Evolutionary conservation across 2,888 invertebrate species (phyloP).

Genomic region (Pelosia muscerda): DNA sequence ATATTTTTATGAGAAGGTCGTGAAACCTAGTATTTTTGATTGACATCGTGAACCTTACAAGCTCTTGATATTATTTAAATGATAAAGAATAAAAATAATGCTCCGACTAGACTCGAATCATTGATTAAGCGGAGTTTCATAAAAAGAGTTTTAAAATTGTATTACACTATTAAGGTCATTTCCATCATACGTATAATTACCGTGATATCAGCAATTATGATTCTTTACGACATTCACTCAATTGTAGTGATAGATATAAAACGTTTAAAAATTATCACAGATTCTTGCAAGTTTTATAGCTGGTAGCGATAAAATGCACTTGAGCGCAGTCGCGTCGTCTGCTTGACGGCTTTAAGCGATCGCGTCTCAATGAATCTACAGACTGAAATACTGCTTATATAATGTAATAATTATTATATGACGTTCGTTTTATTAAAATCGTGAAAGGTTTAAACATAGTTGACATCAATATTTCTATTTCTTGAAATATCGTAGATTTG

Average conservation of each 20-base stretch:
- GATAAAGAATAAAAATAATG: too few relatives aligned
- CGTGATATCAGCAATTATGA: neutral
- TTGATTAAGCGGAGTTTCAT: too few relatives aligned
- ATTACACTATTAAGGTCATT: too few relatives aligned
- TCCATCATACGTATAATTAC: neutral
- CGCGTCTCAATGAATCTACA: slow-evolving; percentile 23
- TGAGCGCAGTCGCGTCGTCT: slow-evolving; percentile 30
- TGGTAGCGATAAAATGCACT: slow-evolving; percentile 38
- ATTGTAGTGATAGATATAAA: slow-evolving; percentile 14
- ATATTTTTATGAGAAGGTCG: neutral
- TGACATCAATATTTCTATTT: neutral
- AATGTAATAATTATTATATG: neutral
- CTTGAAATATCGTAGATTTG: too few relatives aligned
- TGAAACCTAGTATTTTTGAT: neutral
- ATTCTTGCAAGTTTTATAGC: slow-evolving; percentile 36
- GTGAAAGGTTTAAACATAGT: neutral
- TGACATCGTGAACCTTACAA: neutral
- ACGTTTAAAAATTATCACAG: slow-evolving; percentile 34
- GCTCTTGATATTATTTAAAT: neutral
- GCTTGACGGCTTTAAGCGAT: slow-evolving; percentile 29
- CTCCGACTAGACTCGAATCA: too few relatives aligned
- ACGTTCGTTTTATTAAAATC: neutral
- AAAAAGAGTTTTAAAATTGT: too few relatives aligned
- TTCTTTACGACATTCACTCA: neutral
- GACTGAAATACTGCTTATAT: slow-evolving; percentile 1